Evolutionary conservation across 2,888 invertebrate genomes (phyloP).

Genomic region (Acrobasis consociella): DNA sequence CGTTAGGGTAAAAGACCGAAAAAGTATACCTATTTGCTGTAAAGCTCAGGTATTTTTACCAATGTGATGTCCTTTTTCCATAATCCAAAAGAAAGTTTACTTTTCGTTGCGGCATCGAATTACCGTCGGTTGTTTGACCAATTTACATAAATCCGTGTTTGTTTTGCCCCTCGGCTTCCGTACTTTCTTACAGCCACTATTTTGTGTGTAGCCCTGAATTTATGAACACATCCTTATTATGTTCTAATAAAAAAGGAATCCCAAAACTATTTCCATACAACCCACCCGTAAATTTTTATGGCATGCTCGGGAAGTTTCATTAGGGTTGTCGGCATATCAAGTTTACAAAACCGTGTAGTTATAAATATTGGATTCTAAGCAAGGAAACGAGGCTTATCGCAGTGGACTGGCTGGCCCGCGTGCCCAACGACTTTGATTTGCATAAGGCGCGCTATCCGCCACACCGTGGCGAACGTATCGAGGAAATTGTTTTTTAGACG

Average conservation of each 20-base stretch:
- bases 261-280: slow-evolving; percentile 17
- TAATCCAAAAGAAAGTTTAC: background rate
- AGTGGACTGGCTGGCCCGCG: background rate
- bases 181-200: slow-evolving; percentile 12
- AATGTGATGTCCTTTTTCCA: background rate
- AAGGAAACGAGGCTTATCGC: background rate
- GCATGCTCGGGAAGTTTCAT: slow-evolving; percentile 10
- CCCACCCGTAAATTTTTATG: slow-evolving; percentile 19
- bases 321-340: slow-evolving; percentile 1
- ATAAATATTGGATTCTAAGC: slow-evolving; percentile 3
- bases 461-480: no score
- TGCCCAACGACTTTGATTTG: slow-evolving; percentile 2
- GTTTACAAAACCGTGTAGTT: background rate
- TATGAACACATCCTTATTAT: slow-evolving; percentile 14
- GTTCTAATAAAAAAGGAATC: slow-evolving; percentile 18
- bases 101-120: slow-evolving; percentile 3
- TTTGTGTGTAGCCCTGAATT: slow-evolving; percentile 4
- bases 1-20: no score
- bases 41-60: background rate
- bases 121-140: slow-evolving; percentile 6
- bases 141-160: slow-evolving; percentile 15
- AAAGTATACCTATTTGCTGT: background rate
- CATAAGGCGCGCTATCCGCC: background rate
- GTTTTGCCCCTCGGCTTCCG: background rate
- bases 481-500: no score